These are phyloP conservation scores for Argopecten irradians DNA, from an alignment of 1,140 invertebrate genomes.

Conservation along the genomic window DNA sequence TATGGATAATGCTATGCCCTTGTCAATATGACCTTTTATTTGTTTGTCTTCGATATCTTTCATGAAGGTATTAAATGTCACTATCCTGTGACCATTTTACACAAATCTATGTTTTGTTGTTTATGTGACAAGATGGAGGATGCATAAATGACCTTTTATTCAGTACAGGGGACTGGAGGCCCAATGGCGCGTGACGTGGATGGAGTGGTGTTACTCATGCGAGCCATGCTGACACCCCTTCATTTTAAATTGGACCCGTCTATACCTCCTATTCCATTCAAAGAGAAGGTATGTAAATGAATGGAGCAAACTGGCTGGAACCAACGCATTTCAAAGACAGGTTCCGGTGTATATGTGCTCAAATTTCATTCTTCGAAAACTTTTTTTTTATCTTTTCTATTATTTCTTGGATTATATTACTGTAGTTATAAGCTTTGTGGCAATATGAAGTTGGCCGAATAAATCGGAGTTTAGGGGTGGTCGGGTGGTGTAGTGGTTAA, in stretches of 20 bases:
- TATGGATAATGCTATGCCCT: too few species aligned
- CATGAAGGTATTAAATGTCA: too few species aligned
- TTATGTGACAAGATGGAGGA: too few species aligned
- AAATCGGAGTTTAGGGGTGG: background rate
- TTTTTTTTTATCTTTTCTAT: background rate
- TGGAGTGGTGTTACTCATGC: conserved; percentile 62
- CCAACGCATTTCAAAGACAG: background rate
- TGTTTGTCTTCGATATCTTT: too few species aligned
- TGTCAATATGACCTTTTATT: too few species aligned
- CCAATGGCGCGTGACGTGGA: conserved; percentile 65
- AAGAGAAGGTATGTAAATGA: conserved; percentile 53
- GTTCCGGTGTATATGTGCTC: background rate
- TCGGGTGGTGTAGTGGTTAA: too few species aligned
- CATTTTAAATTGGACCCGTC: conserved; percentile 62
- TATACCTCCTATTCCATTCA: conserved; percentile 62
- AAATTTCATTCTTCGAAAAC: background rate
- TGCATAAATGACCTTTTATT: too few species aligned
- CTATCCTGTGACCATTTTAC: too few species aligned
- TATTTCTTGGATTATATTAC: background rate
- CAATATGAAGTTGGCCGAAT: background rate
- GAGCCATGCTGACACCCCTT: conserved; percentile 53
- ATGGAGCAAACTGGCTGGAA: background rate
- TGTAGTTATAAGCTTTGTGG: background rate
- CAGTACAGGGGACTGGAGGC: conserved; percentile 56
- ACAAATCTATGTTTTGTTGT: too few species aligned